Conservation (phyloP, 2,888 invertebrate genomes). For the Galerucella calmariensis region DNA sequence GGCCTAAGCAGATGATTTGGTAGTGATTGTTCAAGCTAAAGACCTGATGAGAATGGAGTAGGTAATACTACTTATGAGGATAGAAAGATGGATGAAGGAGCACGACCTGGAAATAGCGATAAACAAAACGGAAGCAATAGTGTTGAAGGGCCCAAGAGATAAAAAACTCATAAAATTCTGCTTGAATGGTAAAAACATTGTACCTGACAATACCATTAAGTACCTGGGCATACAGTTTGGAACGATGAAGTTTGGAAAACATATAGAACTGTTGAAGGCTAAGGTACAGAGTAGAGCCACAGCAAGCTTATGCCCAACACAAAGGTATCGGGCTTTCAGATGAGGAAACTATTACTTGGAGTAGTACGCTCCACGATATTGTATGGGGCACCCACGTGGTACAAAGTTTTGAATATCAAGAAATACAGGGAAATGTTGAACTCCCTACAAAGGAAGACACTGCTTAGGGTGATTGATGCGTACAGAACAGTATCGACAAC, state of each 20-base stretch:
- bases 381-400: neutral
- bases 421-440: neutral
- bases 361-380: neutral
- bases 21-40: too few species aligned
- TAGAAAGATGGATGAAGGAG: neutral
- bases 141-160: neutral
- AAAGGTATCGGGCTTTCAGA: neutral
- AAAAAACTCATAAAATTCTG: neutral
- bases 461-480: too few species aligned
- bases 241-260: neutral
- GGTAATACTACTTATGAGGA: neutral
- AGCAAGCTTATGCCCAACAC: constrained; percentile 28
- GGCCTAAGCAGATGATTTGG: too few species aligned
- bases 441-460: too few species aligned
- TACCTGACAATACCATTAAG: neutral
- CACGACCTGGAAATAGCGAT: neutral
- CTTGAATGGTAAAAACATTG: neutral
- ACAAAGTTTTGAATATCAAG: neutral
- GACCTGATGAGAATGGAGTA: neutral
- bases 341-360: neutral
- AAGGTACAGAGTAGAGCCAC: neutral
- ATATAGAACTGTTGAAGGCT: neutral
- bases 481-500: too few species aligned
- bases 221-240: neutral
- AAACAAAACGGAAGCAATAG: constrained; percentile 12